Conservation (phyloP, 2,797 vertebrate genomes). For the Anabas testudineus region DNA sequence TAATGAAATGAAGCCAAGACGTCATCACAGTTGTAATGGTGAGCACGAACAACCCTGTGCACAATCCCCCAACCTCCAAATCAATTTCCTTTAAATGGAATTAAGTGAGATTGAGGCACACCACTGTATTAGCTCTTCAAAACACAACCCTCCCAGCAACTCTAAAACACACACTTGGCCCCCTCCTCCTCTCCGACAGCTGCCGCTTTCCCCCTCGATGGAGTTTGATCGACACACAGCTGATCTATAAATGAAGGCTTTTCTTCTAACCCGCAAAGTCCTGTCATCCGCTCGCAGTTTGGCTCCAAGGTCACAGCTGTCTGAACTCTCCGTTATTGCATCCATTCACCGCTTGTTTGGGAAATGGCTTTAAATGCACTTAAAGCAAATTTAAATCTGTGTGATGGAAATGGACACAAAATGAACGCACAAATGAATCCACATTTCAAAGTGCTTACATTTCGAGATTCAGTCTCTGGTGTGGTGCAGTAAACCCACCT, state of each 20-base stretch:
- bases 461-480: slow-evolving; percentile 12
- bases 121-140: slow-evolving; percentile 84
- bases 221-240: slow-evolving; percentile 89
- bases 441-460: slow-evolving; percentile 12
- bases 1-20: slow-evolving; percentile 39
- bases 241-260: slow-evolving; percentile 95
- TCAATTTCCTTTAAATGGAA: slow-evolving; percentile 88
- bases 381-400: slow-evolving; percentile 55
- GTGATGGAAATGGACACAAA: slow-evolving; percentile 42
- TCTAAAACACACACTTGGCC: slow-evolving; percentile 2
- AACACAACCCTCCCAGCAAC: slow-evolving; percentile 68
- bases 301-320: slow-evolving; percentile 93
- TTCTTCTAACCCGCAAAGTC: slow-evolving; percentile 87
- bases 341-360: slow-evolving; percentile 41
- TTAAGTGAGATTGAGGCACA: slow-evolving; percentile 84
- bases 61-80: slow-evolving; percentile 66
- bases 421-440: slow-evolving; percentile 27
- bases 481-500: slow-evolving; percentile 28
- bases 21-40: slow-evolving; percentile 43
- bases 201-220: slow-evolving; percentile 81
- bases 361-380: slow-evolving; percentile 46
- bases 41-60: slow-evolving; percentile 23
- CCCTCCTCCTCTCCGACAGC: slow-evolving; percentile 20
- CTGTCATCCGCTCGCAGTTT: slow-evolving; percentile 83
- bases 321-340: slow-evolving; percentile 50